A percentile compares a stretch with the other conserved stretches of the same genome.
phyloP scores from a whole-genome alignment of 2,888 invertebrate species.

The Chouioia cunea region DNA sequence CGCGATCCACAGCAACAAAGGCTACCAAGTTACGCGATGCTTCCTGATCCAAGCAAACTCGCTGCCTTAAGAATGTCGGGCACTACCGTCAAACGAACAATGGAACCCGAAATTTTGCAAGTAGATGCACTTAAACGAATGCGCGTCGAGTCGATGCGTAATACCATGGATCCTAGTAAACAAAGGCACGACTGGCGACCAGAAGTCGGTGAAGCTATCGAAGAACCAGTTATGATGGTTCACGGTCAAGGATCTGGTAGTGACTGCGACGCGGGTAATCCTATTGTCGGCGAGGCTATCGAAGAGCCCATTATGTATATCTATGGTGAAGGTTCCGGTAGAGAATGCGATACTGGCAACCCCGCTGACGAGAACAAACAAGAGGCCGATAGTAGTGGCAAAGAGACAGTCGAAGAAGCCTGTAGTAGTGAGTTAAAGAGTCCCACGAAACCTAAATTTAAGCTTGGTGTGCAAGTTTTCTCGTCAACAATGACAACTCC shows the following conservation, averaged over 20 bases:
- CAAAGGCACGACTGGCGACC: slow-evolving; percentile 60
- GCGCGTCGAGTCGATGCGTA: slow-evolving; percentile 59
- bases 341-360: slow-evolving; percentile 82
- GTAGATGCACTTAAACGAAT: slow-evolving; percentile 60
- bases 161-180: slow-evolving; percentile 54
- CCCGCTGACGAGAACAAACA: slow-evolving; percentile 55
- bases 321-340: slow-evolving; percentile 80
- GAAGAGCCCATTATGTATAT: slow-evolving; percentile 80
- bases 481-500: slow-evolving; percentile 50
- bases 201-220: slow-evolving; percentile 76
- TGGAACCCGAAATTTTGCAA: slow-evolving; percentile 52
- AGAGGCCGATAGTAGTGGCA: slow-evolving; percentile 3
- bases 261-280: slow-evolving; percentile 73
- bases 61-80: slow-evolving; percentile 59
- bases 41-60: slow-evolving; percentile 64
- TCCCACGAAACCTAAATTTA: slow-evolving; percentile 59
- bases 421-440: slow-evolving; percentile 24
- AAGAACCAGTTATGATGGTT: slow-evolving; percentile 80
- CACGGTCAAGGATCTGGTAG: slow-evolving; percentile 79
- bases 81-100: slow-evolving; percentile 55
- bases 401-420: slow-evolving; percentile 22
- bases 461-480: slow-evolving; percentile 65
- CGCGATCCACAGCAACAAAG: slow-evolving; percentile 46
- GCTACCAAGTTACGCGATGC: slow-evolving; percentile 62
- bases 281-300: slow-evolving; percentile 76